These are phyloP conservation scores for Palythoa caribaeorum DNA, from an alignment of 92 coral and sea anemone genomes.

Conservation along the genomic window DNA sequence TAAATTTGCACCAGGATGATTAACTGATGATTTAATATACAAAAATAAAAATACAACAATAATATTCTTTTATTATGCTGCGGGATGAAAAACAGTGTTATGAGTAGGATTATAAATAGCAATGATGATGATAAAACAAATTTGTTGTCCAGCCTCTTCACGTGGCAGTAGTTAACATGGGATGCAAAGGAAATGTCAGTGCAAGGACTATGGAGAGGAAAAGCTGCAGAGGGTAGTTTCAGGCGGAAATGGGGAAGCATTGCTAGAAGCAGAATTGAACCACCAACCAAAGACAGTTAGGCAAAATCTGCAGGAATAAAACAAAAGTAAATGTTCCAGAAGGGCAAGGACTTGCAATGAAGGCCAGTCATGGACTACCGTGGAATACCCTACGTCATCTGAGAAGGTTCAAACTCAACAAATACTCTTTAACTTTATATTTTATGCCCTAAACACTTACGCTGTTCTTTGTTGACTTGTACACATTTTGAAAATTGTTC, in stretches of 20 bases:
- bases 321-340: conserved; percentile 47
- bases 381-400: conserved; percentile 55
- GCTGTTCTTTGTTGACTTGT: neutral
- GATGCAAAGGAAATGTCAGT: conserved; percentile 1
- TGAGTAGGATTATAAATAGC: neutral
- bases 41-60: neutral
- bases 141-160: conserved; percentile 17
- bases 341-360: conserved; percentile 51
- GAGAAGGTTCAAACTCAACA: conserved; percentile 37
- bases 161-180: conserved; percentile 19
- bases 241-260: conserved; percentile 9
- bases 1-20: neutral
- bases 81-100: neutral
- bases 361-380: conserved; percentile 48
- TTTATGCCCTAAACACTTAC: conserved; percentile 4
- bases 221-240: conserved; percentile 15
- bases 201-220: conserved; percentile 17
- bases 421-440: neutral
- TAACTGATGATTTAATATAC: too few relatives aligned
- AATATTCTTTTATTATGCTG: neutral
- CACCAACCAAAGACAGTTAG: conserved; percentile 13
- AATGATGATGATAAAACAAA: neutral
- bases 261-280: conserved; percentile 18
- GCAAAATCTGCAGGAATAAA: conserved; percentile 40
- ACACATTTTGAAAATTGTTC: neutral